These are phyloP conservation scores for Heteromyza rotundicornis DNA, from an alignment of 2,888 invertebrate genomes.

Conservation along the genomic window DNA sequence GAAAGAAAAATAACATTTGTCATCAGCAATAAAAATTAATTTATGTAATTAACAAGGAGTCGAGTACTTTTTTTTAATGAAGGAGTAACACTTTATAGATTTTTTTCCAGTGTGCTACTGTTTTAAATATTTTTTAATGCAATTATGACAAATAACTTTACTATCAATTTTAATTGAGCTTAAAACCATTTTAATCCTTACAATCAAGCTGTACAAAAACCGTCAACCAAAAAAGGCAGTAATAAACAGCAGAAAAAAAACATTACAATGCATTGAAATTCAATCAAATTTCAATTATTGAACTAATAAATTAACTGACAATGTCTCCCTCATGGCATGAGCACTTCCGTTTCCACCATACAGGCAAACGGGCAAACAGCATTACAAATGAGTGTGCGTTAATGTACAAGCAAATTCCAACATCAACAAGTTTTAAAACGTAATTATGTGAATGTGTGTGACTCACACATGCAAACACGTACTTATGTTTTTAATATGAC, in stretches of 20 bases:
- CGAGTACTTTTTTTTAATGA: no score
- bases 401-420: background rate
- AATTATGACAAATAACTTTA: no score
- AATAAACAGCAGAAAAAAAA: conserved; percentile 22
- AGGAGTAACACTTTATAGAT: no score
- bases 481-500: background rate
- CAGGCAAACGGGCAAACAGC: background rate
- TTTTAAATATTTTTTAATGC: no score
- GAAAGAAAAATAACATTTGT: no score
- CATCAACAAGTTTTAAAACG: background rate
- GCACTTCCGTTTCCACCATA: background rate
- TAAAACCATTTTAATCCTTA: no score
- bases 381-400: conserved; percentile 9
- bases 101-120: no score
- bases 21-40: no score
- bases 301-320: conserved; percentile 36
- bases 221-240: conserved; percentile 14
- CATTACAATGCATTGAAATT: conserved; percentile 32
- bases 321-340: background rate
- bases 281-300: conserved; percentile 39
- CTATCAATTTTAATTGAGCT: no score
- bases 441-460: no score
- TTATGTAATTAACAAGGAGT: no score
- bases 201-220: no score
- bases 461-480: background rate